Base-by-base conservation (phyloP, 2,797 vertebrate genomes). In the Todus mexicanus region DNA sequence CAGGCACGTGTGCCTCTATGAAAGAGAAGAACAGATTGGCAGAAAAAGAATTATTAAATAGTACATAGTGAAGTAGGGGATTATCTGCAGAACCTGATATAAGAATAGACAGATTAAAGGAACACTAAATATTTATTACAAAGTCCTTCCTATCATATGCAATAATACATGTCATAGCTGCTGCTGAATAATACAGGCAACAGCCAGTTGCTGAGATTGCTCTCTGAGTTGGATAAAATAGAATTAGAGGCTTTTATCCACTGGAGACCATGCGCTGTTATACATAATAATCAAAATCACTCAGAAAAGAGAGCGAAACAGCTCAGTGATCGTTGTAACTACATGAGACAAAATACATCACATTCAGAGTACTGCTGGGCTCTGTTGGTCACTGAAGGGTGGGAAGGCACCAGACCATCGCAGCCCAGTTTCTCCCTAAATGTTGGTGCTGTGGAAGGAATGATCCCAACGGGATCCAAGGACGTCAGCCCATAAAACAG, bases 191-290 rank as follows among this genome's bases (percentile, higher is more conserved):
- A 96, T 80, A 95, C 60, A 95, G 79, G 80, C 80, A 96, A 92
- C 72, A 47, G 76, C 60, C 90, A 85, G 59, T 85, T 91, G 76
- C 85, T 84, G 66, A 92, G 90, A 73, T 76, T 93, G 92, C 87
- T 94, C 94, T 96, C 80, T 48, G 81, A 96, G 96, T 95, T 94
- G 93, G 90, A 94, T 96, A 83, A 96, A 95, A 93, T 84, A 91
- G 95, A 97, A 96, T 96, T 96, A 94, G 78, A 94, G 91, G 82
- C 31, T 94, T 92, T 96, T 87, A 93, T 94, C 80, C 87, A 72
- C 88, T 35, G 60, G 89, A 77, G 69, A 94, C 74, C 60, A 15
- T 14, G 47, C 12, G 6, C 76, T 90, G 82, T 94, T 94, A 95
- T 70, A 95, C 93, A 94, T 94, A 94, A 94, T 89, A 86, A 96